Base-by-base conservation (phyloP, 2,797 vertebrate genomes). In the Microhierax caerulescens region DNA sequence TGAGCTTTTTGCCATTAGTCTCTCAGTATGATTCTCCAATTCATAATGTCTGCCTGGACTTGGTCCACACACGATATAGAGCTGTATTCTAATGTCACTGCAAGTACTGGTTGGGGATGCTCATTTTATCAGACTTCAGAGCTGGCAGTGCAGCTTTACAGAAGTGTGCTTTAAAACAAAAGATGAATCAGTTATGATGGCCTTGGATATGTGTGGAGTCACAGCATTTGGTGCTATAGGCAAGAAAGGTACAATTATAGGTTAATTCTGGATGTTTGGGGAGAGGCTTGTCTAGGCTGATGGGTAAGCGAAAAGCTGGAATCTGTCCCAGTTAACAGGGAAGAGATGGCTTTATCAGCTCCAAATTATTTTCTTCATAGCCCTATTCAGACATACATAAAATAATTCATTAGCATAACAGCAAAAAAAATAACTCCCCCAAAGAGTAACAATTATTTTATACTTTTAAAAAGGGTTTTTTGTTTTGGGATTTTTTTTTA, bases 81-180 rank as follows among this genome's bases (percentile, higher is more conserved):
- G 22, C 37, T 88, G 48, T 30, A 95, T 88, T 89, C 19, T 75
- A 91, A 91, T 25, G 28, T 50, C 13, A 15, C 39, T 63, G 5
- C 1, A 32, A 85, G 45, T 27, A 24, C 48, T 80, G 41, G 3
- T 28, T 83, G 32, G 45, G 37, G 50, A 92, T 89, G 64, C 30
- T 80, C 32, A 50, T 72, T 74, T 36, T 32, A 21, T 63, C 36
- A 63, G 79, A 43, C 50, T 73, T 92, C 34, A 87, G 70, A 76
- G 13, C 8, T 79, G 47, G 39, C 36, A 93, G 14, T 16, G 21
- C 5, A 92, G n/a, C 34, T 83, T 92, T 89, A 50, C 92, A 67
- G 83, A 54, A 19, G 18, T 72, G 7, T 75, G 90, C n/a, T 92
- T 96, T 60, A 65, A 90, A 95, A 96, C 15, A 70, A 37, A 89